These are phyloP conservation scores for Gonatopus flavifemur DNA, from an alignment of 1,140 invertebrate genomes.

Conservation along the genomic window DNA sequence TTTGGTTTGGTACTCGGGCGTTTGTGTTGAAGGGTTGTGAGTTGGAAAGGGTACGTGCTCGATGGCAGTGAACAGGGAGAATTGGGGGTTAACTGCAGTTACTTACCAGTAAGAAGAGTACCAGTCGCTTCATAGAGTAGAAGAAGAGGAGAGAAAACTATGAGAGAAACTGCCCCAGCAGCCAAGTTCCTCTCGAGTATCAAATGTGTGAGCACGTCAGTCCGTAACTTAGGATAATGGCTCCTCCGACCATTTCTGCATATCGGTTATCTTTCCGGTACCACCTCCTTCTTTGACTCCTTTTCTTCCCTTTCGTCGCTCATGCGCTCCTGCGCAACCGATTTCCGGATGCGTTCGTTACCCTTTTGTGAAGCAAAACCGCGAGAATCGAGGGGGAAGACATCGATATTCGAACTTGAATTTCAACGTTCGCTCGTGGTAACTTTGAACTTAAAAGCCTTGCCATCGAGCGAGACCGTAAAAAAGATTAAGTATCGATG, in stretches of 20 bases:
- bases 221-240: conserved; percentile 51
- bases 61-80: neutral
- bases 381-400: neutral
- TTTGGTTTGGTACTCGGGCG: too few relatives aligned
- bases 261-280: conserved; percentile 32
- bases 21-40: too few relatives aligned
- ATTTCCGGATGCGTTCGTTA: conserved; percentile 14
- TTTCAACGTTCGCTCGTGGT: too few relatives aligned
- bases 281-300: conserved; percentile 6
- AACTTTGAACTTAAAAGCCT: too few relatives aligned
- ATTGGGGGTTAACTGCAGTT: conserved; percentile 37
- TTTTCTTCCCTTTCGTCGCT: too few relatives aligned
- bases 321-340: conserved; percentile 10
- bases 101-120: conserved; percentile 35
- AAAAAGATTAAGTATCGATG: neutral
- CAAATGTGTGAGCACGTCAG: conserved; percentile 26
- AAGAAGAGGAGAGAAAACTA: neutral
- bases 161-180: conserved; percentile 14
- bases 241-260: conserved; percentile 33
- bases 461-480: neutral
- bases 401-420: conserved; percentile 5
- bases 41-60: neutral
- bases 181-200: conserved; percentile 40
- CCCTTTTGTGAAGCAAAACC: neutral
- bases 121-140: too few relatives aligned